Evolutionary conservation across 2,888 invertebrate species (phyloP).

Genomic region (Galerucella pusilla): DNA sequence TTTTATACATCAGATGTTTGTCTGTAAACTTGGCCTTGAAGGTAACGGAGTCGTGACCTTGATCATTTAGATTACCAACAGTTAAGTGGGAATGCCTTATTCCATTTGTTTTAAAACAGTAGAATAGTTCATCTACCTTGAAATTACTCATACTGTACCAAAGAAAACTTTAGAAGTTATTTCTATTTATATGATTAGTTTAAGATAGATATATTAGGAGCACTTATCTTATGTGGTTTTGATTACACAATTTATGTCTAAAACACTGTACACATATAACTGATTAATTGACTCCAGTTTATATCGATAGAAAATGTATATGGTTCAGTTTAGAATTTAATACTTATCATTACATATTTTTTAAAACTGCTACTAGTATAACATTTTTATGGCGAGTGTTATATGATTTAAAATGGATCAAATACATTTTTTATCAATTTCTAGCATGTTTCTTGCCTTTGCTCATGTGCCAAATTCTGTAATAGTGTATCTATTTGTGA

Average conservation of each 20-base stretch:
- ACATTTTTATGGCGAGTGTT: too few relatives aligned
- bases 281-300: too few relatives aligned
- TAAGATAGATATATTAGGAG: background rate
- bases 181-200: background rate
- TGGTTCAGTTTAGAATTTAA: too few relatives aligned
- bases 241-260: background rate
- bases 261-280: too few relatives aligned
- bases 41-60: background rate
- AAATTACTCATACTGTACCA: background rate
- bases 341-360: too few relatives aligned
- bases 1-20: background rate
- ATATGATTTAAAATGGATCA: too few relatives aligned
- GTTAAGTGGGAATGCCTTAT: background rate
- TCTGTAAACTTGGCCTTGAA: background rate
- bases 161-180: background rate
- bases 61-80: background rate
- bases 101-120: background rate
- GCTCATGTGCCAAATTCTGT: too few relatives aligned
- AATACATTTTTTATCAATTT: too few relatives aligned
- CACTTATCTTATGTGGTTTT: background rate
- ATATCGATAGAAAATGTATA: too few relatives aligned
- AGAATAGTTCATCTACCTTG: background rate
- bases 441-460: too few relatives aligned
- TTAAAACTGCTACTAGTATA: too few relatives aligned
- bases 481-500: too few relatives aligned